Percentiles rank a stretch among this genome's conserved stretches.
Conservation (phyloP, 2,797 vertebrate genomes). For the Rhadinocentrus ornatus region DNA sequence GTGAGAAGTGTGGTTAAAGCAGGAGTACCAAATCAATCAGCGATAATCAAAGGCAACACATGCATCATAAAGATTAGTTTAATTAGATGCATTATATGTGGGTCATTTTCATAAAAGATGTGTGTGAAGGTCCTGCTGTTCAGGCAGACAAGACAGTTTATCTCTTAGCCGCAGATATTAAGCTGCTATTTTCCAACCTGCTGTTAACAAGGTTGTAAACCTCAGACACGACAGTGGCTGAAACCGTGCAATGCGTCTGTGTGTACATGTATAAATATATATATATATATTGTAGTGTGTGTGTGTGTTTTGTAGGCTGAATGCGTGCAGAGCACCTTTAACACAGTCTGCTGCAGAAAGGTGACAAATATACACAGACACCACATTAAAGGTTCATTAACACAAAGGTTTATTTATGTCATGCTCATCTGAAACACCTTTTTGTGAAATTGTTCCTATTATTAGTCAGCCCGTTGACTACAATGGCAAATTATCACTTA, state of each 20-base stretch:
- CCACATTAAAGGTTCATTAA: conserved; percentile 37
- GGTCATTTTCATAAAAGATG: conserved; percentile 36
- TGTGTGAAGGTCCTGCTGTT: conserved; percentile 32
- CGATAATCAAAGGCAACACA: conserved; percentile 33
- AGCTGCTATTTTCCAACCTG: conserved; percentile 44
- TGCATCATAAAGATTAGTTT: conserved; percentile 62
- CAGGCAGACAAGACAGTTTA: conserved; percentile 42
- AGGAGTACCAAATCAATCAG: conserved; percentile 17
- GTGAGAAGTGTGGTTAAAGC: conserved; percentile 3
- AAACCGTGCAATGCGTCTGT: conserved; percentile 4
- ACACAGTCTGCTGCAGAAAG: conserved; percentile 19
- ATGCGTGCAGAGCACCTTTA: conserved; percentile 12
- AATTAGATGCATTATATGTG: conserved; percentile 35
- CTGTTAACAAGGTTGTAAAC: conserved; percentile 67
- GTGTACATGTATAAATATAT: not conserved
- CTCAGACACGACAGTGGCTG: conserved; percentile 36
- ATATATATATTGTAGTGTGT: too few relatives aligned
- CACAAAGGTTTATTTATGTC: conserved; percentile 18
- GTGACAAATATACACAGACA: conserved; percentile 19
- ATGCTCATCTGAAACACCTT: not conserved
- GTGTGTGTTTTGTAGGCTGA: not conserved
- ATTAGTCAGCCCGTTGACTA: not conserved
- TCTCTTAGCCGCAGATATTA: conserved; percentile 59
- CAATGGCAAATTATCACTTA: not conserved
- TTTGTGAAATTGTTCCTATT: conserved; percentile 6